Conservation (phyloP, 2,113 vertebrate species). For the Ahaetulla prasina region DNA sequence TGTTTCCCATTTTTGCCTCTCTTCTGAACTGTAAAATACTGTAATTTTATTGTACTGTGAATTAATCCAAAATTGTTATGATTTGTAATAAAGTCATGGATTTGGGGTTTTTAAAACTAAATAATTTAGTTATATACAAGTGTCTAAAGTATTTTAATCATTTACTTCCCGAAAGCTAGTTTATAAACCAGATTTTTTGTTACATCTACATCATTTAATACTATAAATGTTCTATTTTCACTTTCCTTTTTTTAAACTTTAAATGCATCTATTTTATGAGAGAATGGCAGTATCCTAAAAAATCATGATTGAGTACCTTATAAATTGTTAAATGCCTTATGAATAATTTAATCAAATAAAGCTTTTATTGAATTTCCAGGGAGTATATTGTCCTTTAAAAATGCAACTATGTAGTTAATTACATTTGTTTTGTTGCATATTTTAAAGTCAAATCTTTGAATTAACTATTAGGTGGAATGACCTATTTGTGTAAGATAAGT, state of each 20-base stretch:
- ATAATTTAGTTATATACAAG: slow-evolving; percentile 37
- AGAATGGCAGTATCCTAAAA: not conserved
- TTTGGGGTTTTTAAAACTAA: slow-evolving; percentile 18
- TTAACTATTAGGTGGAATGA: not conserved
- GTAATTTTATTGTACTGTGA: slow-evolving; percentile 25
- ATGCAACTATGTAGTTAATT: not conserved
- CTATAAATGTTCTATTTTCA: not conserved
- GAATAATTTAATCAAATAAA: not conserved
- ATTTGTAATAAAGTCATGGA: slow-evolving; percentile 22
- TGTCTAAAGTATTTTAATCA: slow-evolving; percentile 47
- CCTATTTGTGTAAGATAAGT: not conserved
- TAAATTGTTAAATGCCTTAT: not conserved
- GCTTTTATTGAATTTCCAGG: not conserved
- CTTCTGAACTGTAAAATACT: slow-evolving; percentile 16
- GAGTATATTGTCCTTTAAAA: not conserved
- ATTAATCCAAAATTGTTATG: slow-evolving; percentile 27
- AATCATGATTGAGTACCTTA: not conserved
- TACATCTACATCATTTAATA: slow-evolving; percentile 44
- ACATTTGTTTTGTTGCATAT: not conserved
- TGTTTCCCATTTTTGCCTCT: slow-evolving; percentile 8
- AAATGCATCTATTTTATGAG: not conserved
- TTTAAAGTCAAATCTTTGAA: not conserved
- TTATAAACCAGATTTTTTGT: slow-evolving; percentile 29
- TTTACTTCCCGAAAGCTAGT: slow-evolving; percentile 41
- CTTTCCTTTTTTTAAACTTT: not conserved